These are phyloP conservation scores for Drosophila atripex DNA, from an alignment of 2,888 invertebrate genomes.

Conservation along the genomic window DNA sequence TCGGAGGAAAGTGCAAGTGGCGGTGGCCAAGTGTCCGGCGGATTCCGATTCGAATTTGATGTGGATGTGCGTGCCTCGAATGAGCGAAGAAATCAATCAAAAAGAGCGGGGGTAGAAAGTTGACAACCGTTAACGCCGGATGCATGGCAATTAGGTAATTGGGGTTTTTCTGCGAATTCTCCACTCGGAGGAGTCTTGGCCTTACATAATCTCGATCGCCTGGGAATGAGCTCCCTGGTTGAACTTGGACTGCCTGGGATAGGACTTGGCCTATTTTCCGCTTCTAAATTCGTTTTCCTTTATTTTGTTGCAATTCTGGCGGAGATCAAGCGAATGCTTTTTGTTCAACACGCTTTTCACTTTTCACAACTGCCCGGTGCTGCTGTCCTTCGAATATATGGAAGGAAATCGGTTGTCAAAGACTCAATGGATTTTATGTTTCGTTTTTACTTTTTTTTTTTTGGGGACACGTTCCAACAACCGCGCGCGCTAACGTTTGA, in stretches of 20 bases:
- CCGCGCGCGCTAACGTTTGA: slow-evolving; percentile 80
- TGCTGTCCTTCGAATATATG: slow-evolving; percentile 9
- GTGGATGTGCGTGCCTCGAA: slow-evolving; percentile 58
- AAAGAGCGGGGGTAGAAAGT: slow-evolving; percentile 62
- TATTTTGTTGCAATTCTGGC: slow-evolving; percentile 11
- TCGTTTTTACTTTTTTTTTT: slow-evolving; percentile 1
- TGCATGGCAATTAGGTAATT: slow-evolving; percentile 49
- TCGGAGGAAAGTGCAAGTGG: slow-evolving; percentile 69
- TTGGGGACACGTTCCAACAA: slow-evolving; percentile 43
- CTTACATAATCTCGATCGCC: slow-evolving; percentile 62
- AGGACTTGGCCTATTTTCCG: slow-evolving; percentile 13
- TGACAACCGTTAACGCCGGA: slow-evolving; percentile 37
- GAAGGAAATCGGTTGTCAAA: slow-evolving; percentile 30
- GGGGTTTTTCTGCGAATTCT: slow-evolving; percentile 29
- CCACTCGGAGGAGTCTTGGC: neutral
- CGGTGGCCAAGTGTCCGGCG: slow-evolving; percentile 45
- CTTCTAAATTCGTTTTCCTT: slow-evolving; percentile 5
- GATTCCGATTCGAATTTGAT: slow-evolving; percentile 22
- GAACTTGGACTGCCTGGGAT: slow-evolving; percentile 13
- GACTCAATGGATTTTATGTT: slow-evolving; percentile 16
- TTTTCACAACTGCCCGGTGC: slow-evolving; percentile 20
- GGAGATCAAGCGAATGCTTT: slow-evolving; percentile 38
- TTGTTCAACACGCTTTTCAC: slow-evolving; percentile 52
- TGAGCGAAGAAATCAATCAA: slow-evolving; percentile 58
- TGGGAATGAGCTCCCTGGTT: slow-evolving; percentile 24